These are phyloP conservation scores for Myotis pilosus DNA, from an alignment of 2,797 vertebrate genomes.

Conservation along the genomic window DNA sequence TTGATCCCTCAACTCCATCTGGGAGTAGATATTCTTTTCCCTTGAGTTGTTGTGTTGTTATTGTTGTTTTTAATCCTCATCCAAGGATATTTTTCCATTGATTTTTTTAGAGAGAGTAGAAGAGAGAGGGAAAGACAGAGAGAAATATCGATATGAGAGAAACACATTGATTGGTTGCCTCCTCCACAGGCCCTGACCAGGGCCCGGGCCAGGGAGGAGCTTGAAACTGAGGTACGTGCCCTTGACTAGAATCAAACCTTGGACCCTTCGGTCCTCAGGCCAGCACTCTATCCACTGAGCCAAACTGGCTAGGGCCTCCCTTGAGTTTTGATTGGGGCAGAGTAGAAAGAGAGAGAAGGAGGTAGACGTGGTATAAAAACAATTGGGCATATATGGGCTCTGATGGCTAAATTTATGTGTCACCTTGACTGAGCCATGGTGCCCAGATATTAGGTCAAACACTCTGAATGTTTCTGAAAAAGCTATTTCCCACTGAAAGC, in stretches of 20 bases:
- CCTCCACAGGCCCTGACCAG: too few species aligned
- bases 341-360: not conserved
- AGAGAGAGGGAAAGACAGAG: too few species aligned
- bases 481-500: not conserved
- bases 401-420: not conserved
- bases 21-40: not conserved
- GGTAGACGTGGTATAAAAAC: not conserved
- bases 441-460: not conserved
- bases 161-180: too few species aligned
- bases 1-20: not conserved
- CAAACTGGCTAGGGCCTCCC: not conserved
- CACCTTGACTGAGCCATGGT: not conserved
- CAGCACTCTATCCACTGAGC: too few species aligned
- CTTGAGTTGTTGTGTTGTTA: not conserved
- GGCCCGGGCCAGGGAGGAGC: too few species aligned
- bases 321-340: not conserved
- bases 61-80: too few species aligned
- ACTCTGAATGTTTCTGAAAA: not conserved
- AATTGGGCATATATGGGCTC: accelerated
- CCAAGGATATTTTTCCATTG: too few species aligned
- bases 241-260: too few species aligned
- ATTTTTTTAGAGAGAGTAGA: too few species aligned
- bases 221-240: too few species aligned
- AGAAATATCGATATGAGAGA: too few species aligned
- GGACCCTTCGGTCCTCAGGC: too few species aligned